A percentile compares a stretch with the other conserved stretches of the same genome.
Conservation (phyloP, 2,797 vertebrate genomes). For the Melanotaenia trifasciata region DNA sequence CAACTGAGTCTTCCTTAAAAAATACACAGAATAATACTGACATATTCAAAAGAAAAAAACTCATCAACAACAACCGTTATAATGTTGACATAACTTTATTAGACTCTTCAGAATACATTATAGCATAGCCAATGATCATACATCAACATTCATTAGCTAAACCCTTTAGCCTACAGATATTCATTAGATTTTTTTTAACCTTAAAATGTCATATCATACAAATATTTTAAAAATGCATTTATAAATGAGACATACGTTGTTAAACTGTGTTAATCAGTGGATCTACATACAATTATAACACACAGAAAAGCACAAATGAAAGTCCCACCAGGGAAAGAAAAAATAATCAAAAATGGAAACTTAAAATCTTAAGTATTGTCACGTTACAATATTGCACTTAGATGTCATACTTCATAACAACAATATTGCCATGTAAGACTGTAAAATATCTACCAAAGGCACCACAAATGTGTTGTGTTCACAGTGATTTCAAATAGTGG, state of each 20-base stretch:
- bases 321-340: constrained; percentile 21
- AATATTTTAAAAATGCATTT: constrained; percentile 55
- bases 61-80: background rate
- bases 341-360: background rate
- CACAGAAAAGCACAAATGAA: constrained; percentile 40
- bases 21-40: background rate
- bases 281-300: constrained; percentile 30
- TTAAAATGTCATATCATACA: constrained; percentile 55
- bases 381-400: constrained; percentile 54
- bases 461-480: constrained; percentile 52
- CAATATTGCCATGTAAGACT: constrained; percentile 44
- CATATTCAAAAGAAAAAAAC: background rate
- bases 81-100: constrained; percentile 54
- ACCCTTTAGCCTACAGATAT: constrained; percentile 23
- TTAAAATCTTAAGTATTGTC: constrained; percentile 7
- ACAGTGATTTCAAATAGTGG: constrained; percentile 46
- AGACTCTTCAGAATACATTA: constrained; percentile 28
- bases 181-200: background rate
- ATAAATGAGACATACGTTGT: constrained; percentile 31
- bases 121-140: constrained; percentile 20
- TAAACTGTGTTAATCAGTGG: constrained; percentile 28
- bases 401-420: constrained; percentile 31
- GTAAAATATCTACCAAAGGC: constrained; percentile 60
- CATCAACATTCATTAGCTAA: constrained; percentile 13
- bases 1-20: too few relatives aligned